These are phyloP conservation scores for Papilio aristodemus DNA, from an alignment of 1,140 invertebrate species.

Conservation along the genomic window DNA sequence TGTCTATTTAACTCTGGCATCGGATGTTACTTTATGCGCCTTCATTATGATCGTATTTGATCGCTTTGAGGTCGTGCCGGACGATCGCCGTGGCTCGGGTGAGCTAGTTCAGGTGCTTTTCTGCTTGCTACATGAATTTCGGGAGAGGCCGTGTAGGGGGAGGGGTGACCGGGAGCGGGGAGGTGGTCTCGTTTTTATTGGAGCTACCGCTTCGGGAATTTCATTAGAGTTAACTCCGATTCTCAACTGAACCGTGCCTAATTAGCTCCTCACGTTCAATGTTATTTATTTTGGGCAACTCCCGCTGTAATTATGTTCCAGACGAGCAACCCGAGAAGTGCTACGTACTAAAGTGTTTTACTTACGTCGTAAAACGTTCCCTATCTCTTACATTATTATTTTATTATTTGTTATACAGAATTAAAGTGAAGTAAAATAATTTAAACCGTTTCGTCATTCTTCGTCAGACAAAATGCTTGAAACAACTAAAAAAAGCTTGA, in stretches of 20 bases:
- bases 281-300: conserved; percentile 26
- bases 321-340: conserved; percentile 3
- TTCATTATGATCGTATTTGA: not conserved
- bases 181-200: conserved; percentile 21
- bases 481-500: too few relatives aligned
- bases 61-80: not conserved
- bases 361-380: not conserved
- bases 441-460: too few relatives aligned
- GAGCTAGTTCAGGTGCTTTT: not conserved
- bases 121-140: not conserved
- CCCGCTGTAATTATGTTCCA: conserved; percentile 8
- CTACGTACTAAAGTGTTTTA: conserved; percentile 6
- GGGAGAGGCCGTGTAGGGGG: not conserved
- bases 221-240: conserved; percentile 30
- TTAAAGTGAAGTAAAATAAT: not conserved
- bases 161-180: not conserved
- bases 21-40: not conserved
- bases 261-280: conserved; percentile 18
- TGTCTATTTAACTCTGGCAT: not conserved
- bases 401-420: not conserved
- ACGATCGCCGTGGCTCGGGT: not conserved
- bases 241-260: conserved; percentile 27
- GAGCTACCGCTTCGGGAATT: conserved; percentile 25
- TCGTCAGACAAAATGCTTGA: too few relatives aligned
- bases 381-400: not conserved